Percentiles rank a stretch among this genome's conserved stretches.
These are phyloP conservation scores for Alligator sinensis DNA, from an alignment of 2,113 vertebrate genomes.

Conservation along the genomic window DNA sequence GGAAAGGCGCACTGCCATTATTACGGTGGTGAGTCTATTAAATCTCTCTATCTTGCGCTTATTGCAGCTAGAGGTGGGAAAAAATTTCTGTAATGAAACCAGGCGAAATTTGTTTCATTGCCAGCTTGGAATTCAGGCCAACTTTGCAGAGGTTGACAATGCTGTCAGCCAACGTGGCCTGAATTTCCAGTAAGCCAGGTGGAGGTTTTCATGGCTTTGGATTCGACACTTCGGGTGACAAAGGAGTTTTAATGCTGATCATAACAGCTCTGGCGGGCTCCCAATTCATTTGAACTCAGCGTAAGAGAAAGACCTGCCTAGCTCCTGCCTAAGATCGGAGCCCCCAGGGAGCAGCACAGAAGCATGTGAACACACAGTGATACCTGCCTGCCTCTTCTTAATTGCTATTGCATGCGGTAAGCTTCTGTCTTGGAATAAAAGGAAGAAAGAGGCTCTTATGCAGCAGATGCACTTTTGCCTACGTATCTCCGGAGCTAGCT, in stretches of 20 bases:
- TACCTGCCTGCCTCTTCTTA: not conserved
- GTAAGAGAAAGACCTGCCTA: not conserved
- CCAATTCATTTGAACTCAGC: not conserved
- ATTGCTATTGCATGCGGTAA: conserved; percentile 7
- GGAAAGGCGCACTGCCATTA: conserved; percentile 42
- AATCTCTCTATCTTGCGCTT: conserved; percentile 63
- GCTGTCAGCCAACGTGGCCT: conserved; percentile 22
- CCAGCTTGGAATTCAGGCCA: conserved; percentile 58
- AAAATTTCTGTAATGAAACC: conserved; percentile 71
- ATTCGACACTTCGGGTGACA: not conserved
- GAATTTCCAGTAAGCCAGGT: conserved; percentile 42
- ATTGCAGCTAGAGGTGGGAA: conserved; percentile 67
- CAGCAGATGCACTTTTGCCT: not conserved
- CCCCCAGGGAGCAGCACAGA: not conserved
- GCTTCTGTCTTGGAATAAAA: conserved; percentile 30
- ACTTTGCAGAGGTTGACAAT: conserved; percentile 48
- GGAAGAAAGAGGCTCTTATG: not conserved
- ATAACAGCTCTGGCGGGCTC: not conserved
- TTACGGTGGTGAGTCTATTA: conserved; percentile 70
- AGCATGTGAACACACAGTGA: accelerated
- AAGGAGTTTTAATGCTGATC: not conserved
- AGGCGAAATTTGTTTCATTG: conserved; percentile 64
- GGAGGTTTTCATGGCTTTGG: conserved; percentile 2
- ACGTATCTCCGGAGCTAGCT: conserved; percentile 22
- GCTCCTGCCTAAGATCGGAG: not conserved